phyloP scores from a whole-genome alignment of 1,140 invertebrate species.

The Caenorhabditis remanei region DNA sequence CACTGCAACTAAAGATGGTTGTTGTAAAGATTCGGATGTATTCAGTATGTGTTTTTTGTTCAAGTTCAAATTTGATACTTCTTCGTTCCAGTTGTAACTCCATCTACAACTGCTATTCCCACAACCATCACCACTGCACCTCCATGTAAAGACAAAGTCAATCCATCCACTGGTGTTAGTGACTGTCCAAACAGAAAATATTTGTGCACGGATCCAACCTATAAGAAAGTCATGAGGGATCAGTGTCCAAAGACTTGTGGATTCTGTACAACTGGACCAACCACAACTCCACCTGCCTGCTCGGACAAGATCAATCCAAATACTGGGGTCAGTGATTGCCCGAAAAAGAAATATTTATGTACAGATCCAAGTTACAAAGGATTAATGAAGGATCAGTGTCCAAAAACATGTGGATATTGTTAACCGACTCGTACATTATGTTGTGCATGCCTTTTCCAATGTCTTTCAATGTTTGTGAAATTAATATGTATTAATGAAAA shows the following conservation, averaged over 20 bases:
- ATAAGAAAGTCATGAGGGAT: conserved; percentile 29
- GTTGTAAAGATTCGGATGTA: neutral
- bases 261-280: conserved; percentile 16
- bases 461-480: neutral
- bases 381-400: conserved; percentile 47
- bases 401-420: conserved; percentile 34
- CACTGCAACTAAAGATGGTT: neutral
- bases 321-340: conserved; percentile 34
- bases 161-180: conserved; percentile 14
- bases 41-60: neutral
- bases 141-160: neutral
- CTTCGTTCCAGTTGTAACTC: neutral
- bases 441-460: neutral
- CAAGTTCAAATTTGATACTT: neutral
- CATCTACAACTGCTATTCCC: neutral
- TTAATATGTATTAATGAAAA: no score
- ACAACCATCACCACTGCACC: neutral
- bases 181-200: neutral
- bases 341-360: conserved; percentile 12
- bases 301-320: conserved; percentile 23
- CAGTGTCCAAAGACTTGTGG: conserved; percentile 14
- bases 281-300: neutral
- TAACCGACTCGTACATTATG: neutral
- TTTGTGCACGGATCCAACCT: neutral
- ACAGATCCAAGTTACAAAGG: conserved; percentile 34